phyloP scores from a whole-genome alignment of 2,888 invertebrate genomes.

The Sarcophaga caerulescens region DNA sequence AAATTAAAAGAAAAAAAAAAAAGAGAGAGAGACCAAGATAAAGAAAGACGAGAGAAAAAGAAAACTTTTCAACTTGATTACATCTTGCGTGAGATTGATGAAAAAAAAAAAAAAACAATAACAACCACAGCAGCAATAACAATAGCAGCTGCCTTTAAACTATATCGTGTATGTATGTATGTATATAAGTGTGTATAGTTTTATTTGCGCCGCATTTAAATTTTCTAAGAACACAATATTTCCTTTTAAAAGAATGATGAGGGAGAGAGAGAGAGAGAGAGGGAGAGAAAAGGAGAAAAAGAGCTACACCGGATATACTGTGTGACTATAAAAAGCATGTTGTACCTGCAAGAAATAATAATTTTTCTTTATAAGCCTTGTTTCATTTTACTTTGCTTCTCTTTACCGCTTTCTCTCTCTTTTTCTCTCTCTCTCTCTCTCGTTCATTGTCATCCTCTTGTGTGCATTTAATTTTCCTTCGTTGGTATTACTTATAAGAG shows the following conservation, averaged over 20 bases:
- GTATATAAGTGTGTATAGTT: no score
- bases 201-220: not conserved
- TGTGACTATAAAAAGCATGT: not conserved
- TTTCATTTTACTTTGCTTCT: no score
- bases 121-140: not conserved
- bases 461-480: constrained; percentile 53
- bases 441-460: not conserved
- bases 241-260: no score
- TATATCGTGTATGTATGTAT: not conserved
- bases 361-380: not conserved
- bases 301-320: no score
- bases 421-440: no score
- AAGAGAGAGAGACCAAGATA: not conserved
- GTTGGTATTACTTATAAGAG: constrained; percentile 34
- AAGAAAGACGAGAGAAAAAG: not conserved
- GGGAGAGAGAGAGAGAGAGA: no score
- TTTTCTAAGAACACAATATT: not conserved
- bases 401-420: no score
- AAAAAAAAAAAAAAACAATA: not conserved
- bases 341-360: not conserved
- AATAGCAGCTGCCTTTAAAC: not conserved
- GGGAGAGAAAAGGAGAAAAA: no score
- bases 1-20: not conserved
- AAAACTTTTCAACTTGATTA: constrained; percentile 63
- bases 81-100: constrained; percentile 55